A percentile compares a stretch with the other conserved stretches of the same genome.
Evolutionary conservation across 2,113 vertebrate species (phyloP).

Genomic region (Pteruthius melanotis): DNA sequence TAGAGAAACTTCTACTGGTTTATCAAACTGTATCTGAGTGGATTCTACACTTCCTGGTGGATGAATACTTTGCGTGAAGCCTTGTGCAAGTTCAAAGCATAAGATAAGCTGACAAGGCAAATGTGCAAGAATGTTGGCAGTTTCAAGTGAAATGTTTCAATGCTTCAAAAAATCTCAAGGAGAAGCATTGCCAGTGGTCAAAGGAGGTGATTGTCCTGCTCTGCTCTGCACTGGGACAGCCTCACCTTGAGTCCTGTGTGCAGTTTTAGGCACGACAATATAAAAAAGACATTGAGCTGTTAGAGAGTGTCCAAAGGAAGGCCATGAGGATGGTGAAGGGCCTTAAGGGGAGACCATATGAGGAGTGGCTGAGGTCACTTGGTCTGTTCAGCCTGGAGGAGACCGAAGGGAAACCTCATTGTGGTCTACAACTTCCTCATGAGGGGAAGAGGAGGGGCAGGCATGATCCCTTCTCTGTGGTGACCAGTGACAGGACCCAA

Average conservation of each 20-base stretch:
- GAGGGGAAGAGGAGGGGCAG: background rate
- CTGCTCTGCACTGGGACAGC: background rate
- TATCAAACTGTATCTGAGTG: background rate
- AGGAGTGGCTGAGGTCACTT: background rate
- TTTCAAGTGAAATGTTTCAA: background rate
- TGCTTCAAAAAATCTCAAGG: background rate
- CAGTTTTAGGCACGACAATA: background rate
- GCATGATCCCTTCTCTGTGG: background rate
- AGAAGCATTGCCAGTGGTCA: accelerated
- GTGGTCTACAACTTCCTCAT: background rate
- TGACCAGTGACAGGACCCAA: accelerated
- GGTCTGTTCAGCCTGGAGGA: background rate
- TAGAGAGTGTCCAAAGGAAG: background rate
- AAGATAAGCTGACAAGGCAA: background rate
- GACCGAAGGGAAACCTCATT: background rate
- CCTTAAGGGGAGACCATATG: accelerated
- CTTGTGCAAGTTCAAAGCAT: background rate
- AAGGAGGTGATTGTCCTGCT: background rate
- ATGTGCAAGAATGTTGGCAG: background rate
- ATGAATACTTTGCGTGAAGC: background rate
- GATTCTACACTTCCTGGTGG: background rate
- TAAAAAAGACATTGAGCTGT: background rate
- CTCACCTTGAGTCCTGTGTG: background rate
- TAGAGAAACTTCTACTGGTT: background rate
- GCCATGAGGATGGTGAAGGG: background rate